These are phyloP conservation scores for Melipona beecheii DNA, from an alignment of 2,888 invertebrate genomes.

Conservation along the genomic window DNA sequence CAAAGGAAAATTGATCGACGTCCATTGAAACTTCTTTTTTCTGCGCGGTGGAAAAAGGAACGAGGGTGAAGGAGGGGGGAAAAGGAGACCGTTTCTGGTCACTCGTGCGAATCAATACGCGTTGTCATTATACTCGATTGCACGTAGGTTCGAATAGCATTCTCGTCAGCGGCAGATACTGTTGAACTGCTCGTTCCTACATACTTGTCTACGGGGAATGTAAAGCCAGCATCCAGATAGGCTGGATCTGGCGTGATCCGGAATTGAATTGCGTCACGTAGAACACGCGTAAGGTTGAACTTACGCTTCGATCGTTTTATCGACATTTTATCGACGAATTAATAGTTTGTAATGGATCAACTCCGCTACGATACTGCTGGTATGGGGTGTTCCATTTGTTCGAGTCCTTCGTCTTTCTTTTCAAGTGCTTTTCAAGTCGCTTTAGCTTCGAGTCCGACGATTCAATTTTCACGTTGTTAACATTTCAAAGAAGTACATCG, in stretches of 20 bases:
- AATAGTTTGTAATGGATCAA: neutral
- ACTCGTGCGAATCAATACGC: slow-evolving; percentile 30
- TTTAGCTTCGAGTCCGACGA: neutral
- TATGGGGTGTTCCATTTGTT: neutral
- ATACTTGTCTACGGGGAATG: neutral
- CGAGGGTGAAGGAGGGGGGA: too few species aligned
- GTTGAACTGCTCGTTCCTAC: slow-evolving; percentile 26
- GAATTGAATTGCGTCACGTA: neutral
- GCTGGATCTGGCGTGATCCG: neutral
- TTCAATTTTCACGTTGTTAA: neutral
- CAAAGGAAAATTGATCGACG: slow-evolving; percentile 45
- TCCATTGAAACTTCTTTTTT: slow-evolving; percentile 34
- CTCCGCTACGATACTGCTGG: neutral
- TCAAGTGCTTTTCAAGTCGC: neutral
- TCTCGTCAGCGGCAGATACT: slow-evolving; percentile 44
- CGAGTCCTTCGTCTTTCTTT: neutral
- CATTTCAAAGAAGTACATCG: neutral
- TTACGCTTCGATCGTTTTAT: neutral
- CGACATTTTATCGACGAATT: neutral
- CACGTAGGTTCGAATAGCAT: slow-evolving; percentile 9
- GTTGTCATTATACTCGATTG: slow-evolving; percentile 47
- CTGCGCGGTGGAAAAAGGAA: neutral
- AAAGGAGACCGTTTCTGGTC: slow-evolving; percentile 32
- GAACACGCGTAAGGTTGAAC: neutral
- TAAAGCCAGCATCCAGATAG: neutral